Evolutionary conservation across 2,888 invertebrate genomes (phyloP), one percentile per base, ranked within the genome.

Genomic region (Pandemis heparana): DNA sequence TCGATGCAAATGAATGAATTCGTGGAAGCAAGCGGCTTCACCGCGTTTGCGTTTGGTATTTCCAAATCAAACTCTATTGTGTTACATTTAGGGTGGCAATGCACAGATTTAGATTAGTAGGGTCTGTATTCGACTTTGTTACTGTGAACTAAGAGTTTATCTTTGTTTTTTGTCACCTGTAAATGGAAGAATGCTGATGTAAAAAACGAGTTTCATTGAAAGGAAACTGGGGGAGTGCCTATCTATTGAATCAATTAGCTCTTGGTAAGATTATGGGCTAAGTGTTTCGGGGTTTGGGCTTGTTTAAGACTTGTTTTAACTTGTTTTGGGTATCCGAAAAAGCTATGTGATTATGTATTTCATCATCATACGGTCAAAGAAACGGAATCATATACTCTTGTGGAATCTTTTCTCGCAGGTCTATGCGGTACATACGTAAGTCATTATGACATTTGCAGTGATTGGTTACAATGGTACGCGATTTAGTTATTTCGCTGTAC

Each of bases 1-100:
- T 80, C 75, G 75, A 82, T 82, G 83, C 83, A 85, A 86, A 86
- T 92, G 91, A 92, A 92, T 92, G 93, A 86, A 81, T 92, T 92
- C 92, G 87, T 83, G 88, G 92, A 92, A 83, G 23, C 87, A 85
- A 87, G 87, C 86, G 88, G 38, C 18, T 32, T n/a, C 7, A n/a
- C 2, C 18, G 9, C 16, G 16, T 71, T 12, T 61, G 39, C 48
- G n/a, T 23, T 16, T 51, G 9, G 9, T n/a, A 48, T 62, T 64
- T 51, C 7, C 48, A 72, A 48, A 32, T 59, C 32, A 39, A 16
- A 64, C 73, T 69, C 59, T 59, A 39, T 16, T 0, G 14, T 39
- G 38, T n/a, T 23, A 23, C 5, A 8, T 68, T 69, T 68, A 68
- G 8, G 41, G 6, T 4, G 23, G 1, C 5, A 39, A 18, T 5